phyloP scores from a whole-genome alignment of 2,797 vertebrate species.

The Pachyuromys duprasi region DNA sequence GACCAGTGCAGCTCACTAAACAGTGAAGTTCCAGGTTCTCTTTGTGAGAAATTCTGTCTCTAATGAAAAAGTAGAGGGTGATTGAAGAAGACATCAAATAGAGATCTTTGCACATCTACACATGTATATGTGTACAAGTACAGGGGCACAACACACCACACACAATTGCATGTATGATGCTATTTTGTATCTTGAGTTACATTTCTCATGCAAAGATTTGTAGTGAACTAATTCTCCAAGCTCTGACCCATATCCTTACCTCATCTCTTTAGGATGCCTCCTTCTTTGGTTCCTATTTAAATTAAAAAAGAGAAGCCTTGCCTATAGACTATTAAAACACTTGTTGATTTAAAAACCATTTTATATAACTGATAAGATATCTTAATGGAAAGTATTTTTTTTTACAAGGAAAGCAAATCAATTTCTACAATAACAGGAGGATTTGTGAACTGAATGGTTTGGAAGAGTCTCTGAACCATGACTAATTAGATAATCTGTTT shows the following conservation, averaged over 20 bases:
- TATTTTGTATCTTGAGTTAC: background rate
- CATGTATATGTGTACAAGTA: background rate
- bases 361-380: background rate
- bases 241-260: background rate
- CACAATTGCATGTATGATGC: background rate
- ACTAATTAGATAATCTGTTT: constrained; percentile 51
- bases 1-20: background rate
- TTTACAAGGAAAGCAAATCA: constrained; percentile 40
- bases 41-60: background rate
- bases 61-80: background rate
- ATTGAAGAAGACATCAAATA: background rate
- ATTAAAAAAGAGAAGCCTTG: background rate
- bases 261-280: background rate
- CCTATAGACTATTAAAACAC: background rate
- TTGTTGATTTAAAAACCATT: background rate
- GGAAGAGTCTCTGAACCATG: constrained; percentile 52
- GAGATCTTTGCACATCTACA: background rate
- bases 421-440: background rate
- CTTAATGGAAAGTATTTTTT: background rate
- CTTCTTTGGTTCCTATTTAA: background rate
- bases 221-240: background rate
- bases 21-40: background rate
- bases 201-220: background rate
- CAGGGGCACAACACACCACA: background rate
- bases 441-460: background rate